Base-by-base conservation (phyloP, 2,797 vertebrate genomes). In the Pantherophis vulpinus region DNA sequence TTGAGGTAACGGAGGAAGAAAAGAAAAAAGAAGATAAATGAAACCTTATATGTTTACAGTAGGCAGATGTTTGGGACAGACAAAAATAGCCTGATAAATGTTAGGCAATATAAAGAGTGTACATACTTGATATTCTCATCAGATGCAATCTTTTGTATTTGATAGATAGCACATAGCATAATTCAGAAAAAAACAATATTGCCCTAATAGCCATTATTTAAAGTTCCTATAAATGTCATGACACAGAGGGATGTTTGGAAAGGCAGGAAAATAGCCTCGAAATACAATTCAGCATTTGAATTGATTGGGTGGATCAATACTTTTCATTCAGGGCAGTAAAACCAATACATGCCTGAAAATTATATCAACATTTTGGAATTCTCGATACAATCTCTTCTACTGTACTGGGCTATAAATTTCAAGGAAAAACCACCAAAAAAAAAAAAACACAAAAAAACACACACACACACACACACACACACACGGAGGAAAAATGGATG, bases 121-220 rank as follows among this genome's bases (percentile, higher is more conserved):
- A 83, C 42, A 25, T 25, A 83, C 12, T 83, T 83, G 42, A 47
- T 47, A 47, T 83, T 12, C 42, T 47, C 23, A 47, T 83, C 42
- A 25, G 23, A 83, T 25, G 42, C 37, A 83, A 83, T 25, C 10
- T 83, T 83, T 83, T 83, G 10, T 9, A 83, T 25, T 47, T 83
- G 42, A 47, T 47, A 47, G 42, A 83, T 25, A 12, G 79, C 37
- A 25, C 61, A 55, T 42, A 51, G 32, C 4, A 9, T 59, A 79
- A 89, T 88, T 88, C 79, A 83, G 27, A 89, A 27, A 89, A n/a
- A 55, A 47, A 42, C 59, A 32, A 23, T 93, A 90, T 42, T n/a
- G 87, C 92, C 37, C 93, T 93, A 92, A 95, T 47, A 87, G 29
- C 90, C 42, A 47, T 83, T 83, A 83, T 83, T 47, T 47, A 47